These are phyloP conservation scores for Callopanchax toddi DNA, from an alignment of 2,113 vertebrate genomes.

Conservation along the genomic window DNA sequence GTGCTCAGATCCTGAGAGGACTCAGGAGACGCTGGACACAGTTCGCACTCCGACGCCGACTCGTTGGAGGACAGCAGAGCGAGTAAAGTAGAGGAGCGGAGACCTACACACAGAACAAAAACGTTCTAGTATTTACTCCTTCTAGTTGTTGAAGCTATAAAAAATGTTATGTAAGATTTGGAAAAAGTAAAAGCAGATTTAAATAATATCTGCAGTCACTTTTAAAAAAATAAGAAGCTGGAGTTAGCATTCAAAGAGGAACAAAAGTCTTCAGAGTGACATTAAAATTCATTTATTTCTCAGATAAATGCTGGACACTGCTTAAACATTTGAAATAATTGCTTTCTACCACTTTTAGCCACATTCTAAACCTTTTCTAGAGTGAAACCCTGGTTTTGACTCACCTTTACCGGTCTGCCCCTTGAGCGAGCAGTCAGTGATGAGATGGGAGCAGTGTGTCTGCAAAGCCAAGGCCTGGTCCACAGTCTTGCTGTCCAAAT, in stretches of 20 bases:
- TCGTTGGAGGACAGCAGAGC: slow-evolving; percentile 86
- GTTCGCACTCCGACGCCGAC: slow-evolving; percentile 75
- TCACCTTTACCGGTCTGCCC: slow-evolving; percentile 92
- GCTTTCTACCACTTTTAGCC: too few species aligned
- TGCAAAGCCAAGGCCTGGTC: slow-evolving; percentile 80
- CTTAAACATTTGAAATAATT: too few species aligned
- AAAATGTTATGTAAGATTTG: too few species aligned
- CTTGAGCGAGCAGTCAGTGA: slow-evolving; percentile 92
- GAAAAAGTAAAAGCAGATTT: too few species aligned
- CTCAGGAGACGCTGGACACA: slow-evolving; percentile 58
- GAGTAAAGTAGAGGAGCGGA: slow-evolving; percentile 89
- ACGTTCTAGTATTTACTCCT: background rate
- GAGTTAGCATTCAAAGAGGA: too few species aligned
- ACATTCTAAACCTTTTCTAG: too few species aligned
- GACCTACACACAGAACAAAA: slow-evolving; percentile 71
- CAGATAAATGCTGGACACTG: too few species aligned
- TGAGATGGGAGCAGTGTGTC: slow-evolving; percentile 88
- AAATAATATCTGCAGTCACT: too few species aligned
- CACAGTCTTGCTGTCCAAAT: slow-evolving; percentile 63
- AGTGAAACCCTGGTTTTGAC: background rate
- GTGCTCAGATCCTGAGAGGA: slow-evolving; percentile 76
- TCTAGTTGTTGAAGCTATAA: too few species aligned
- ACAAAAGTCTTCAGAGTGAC: too few species aligned
- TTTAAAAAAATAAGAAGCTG: too few species aligned
- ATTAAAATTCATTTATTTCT: too few species aligned